phyloP scores from a whole-genome alignment of 2,888 invertebrate genomes.

The Drosophila borborema region DNA sequence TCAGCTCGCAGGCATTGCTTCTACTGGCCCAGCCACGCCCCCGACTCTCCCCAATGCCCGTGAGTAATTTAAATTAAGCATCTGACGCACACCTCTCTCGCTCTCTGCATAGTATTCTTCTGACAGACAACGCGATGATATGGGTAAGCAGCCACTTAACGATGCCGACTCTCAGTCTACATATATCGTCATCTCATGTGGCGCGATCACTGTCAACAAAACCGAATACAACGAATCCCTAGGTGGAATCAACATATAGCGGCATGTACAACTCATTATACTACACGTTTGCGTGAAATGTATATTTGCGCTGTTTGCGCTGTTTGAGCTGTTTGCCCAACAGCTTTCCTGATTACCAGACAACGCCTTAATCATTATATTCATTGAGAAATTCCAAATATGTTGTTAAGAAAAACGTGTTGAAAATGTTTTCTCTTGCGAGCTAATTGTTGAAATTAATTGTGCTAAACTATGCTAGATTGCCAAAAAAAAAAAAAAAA shows the following conservation, averaged over 20 bases:
- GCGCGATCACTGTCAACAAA: constrained; percentile 81
- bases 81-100: constrained; percentile 74
- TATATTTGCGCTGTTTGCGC: constrained; percentile 21
- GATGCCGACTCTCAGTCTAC: constrained; percentile 57
- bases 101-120: constrained; percentile 33
- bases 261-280: constrained; percentile 45
- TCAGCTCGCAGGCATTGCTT: constrained; percentile 43
- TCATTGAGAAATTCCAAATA: constrained; percentile 1
- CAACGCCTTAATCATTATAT: constrained; percentile 11
- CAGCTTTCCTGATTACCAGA: not conserved
- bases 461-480: not conserved
- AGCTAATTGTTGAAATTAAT: constrained; percentile 4
- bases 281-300: constrained; percentile 33
- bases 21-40: constrained; percentile 4
- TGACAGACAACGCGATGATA: constrained; percentile 78
- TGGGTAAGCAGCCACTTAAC: constrained; percentile 77
- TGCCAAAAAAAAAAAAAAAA: not conserved
- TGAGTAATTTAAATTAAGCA: constrained; percentile 82
- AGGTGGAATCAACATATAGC: constrained; percentile 50
- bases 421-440: constrained; percentile 11
- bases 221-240: constrained; percentile 71
- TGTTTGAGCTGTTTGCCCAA: constrained; percentile 7
- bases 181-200: constrained; percentile 72
- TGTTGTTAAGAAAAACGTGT: not conserved
- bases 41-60: constrained; percentile 34